Evolutionary conservation across 2,113 vertebrate species (phyloP).

Genomic region (Hippolais icterina): DNA sequence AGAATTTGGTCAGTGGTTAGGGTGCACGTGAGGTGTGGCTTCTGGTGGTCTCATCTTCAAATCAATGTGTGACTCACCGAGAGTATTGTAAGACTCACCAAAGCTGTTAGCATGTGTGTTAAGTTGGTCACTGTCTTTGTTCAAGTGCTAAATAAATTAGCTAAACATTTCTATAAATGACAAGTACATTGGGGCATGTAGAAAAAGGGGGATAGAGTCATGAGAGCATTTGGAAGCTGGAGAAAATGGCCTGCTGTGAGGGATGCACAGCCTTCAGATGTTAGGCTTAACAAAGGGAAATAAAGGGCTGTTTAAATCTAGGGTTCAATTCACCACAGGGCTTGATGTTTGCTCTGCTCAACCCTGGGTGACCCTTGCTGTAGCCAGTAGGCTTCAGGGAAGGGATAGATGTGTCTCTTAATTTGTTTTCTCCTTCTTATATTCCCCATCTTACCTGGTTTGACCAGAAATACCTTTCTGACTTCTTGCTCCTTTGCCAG

Average conservation of each 20-base stretch:
- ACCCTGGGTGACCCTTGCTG: neutral
- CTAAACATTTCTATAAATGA: neutral
- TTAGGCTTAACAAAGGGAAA: neutral
- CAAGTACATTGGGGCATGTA: neutral
- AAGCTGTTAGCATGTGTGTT: neutral
- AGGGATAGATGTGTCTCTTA: rapidly evolving
- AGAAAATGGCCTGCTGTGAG: neutral
- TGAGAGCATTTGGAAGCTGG: neutral
- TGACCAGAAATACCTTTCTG: neutral
- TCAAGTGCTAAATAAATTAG: neutral
- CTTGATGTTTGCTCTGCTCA: neutral
- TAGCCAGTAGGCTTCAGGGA: neutral
- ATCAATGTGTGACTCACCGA: rapidly evolving
- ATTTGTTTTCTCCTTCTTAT: neutral
- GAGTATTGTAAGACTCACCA: neutral
- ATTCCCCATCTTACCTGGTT: neutral
- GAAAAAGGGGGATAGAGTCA: neutral
- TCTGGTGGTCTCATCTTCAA: neutral
- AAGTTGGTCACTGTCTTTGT: neutral
- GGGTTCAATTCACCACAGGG: neutral
- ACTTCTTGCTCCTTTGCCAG: neutral
- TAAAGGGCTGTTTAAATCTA: neutral
- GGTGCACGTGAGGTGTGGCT: neutral
- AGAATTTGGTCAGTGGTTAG: neutral
- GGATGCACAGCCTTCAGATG: neutral